Conservation (phyloP, 2,888 invertebrate genomes). For the Rotaria macrura region DNA sequence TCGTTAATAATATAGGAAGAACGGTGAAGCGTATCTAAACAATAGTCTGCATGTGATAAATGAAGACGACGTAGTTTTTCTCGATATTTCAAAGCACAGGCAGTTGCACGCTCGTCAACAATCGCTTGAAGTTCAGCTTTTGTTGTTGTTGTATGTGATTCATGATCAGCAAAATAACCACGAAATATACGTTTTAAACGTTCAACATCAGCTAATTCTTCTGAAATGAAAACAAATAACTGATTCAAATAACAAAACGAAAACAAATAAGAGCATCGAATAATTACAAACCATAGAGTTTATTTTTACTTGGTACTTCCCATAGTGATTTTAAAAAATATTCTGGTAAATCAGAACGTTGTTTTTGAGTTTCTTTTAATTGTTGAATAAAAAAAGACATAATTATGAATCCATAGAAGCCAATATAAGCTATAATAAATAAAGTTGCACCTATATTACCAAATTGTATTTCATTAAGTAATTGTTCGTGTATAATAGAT, state of each 20-base stretch:
- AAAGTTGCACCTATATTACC: neutral
- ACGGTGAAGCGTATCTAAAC: neutral
- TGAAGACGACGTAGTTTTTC: slow-evolving; percentile 5
- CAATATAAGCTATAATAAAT: neutral
- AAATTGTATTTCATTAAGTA: neutral
- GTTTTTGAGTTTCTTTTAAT: neutral
- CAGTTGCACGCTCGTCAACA: neutral
- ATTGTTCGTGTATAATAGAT: neutral
- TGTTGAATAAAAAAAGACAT: neutral
- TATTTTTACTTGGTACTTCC: slow-evolving; percentile 1
- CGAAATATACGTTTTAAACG: neutral
- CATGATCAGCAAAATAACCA: neutral
- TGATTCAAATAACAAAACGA: neutral
- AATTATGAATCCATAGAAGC: neutral
- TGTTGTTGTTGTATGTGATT: neutral
- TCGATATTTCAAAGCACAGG: neutral
- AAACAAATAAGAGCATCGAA: neutral
- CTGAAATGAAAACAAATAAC: neutral
- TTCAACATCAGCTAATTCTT: neutral
- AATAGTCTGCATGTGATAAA: slow-evolving; percentile 11
- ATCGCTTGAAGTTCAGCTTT: neutral
- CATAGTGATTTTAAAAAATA: neutral
- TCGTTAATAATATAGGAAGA: neutral
- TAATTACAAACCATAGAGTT: slow-evolving; percentile 11
- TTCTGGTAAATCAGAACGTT: neutral